Conservation (phyloP, 2,888 invertebrate genomes). For the Anaspis maculata region DNA sequence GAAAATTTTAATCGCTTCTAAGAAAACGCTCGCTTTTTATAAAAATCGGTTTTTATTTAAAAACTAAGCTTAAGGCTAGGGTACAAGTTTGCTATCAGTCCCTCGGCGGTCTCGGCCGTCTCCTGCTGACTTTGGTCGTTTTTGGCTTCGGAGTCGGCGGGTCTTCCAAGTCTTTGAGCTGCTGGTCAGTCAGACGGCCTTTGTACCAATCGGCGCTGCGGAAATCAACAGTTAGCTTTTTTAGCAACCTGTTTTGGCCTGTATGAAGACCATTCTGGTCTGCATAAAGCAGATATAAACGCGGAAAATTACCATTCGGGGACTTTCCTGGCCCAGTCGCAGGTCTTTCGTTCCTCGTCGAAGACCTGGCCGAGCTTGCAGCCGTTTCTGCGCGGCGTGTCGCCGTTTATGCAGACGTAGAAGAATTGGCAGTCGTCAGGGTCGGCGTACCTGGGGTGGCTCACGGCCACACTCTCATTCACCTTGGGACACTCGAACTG, state of each 20-base stretch:
- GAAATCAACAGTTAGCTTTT: neutral
- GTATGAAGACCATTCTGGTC: conserved; percentile 1
- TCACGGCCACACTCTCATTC: conserved; percentile 59
- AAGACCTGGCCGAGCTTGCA: conserved; percentile 86
- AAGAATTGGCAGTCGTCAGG: conserved; percentile 86
- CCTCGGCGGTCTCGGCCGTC: conserved; percentile 40
- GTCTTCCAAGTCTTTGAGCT: conserved; percentile 71
- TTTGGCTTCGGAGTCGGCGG: conserved; percentile 58
- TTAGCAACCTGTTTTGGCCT: neutral
- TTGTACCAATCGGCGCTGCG: conserved; percentile 83
- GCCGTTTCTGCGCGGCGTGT: conserved; percentile 74
- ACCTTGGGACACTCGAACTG: conserved; percentile 76
- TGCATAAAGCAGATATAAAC: neutral
- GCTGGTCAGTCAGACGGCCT: conserved; percentile 70
- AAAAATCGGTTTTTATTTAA: too few relatives aligned
- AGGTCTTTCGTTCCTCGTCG: conserved; percentile 67
- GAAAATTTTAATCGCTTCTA: too few relatives aligned
- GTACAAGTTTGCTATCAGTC: conserved; percentile 7
- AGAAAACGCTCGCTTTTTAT: too few relatives aligned
- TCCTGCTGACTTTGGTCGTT: conserved; percentile 42
- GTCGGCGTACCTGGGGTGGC: conserved; percentile 81
- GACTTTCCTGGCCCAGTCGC: conserved; percentile 81
- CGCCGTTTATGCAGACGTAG: conserved; percentile 86
- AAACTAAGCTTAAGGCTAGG: too few relatives aligned
- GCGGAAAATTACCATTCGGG: conserved; percentile 71